Base-by-base conservation (phyloP, 2,797 vertebrate species). In the Adrianichthys oophorus region DNA sequence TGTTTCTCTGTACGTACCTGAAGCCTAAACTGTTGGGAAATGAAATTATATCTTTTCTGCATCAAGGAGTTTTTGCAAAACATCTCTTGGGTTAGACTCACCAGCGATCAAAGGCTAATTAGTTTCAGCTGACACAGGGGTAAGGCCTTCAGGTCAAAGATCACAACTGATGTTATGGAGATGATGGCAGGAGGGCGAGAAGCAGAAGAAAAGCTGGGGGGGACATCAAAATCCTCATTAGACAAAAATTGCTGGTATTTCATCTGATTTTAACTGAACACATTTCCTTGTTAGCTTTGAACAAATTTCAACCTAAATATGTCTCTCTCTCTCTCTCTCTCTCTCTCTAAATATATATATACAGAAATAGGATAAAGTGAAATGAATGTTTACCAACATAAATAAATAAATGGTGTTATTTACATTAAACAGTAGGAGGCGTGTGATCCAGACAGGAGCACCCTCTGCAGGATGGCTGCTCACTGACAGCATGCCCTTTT, bases 91-190 rank as follows among this genome's bases (percentile, higher is more conserved):
- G 48, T 62, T 79, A 55, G 82, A 79, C 77, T 88, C 87, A 87
- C 84, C 72, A 73, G 71, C 85, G 75, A 91, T 91, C 87, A 91
- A 90, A 88, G 86, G 88, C 90, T 91, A 90, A 92, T 92, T 92
- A 92, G 91, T 85, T 90, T 84, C 74, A 87, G 85, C 87, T 91
- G 90, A 88, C 84, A 91, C 70, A 76, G 80, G 80, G 82, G 76
- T 74, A 63, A 70, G 85, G 83, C 83, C 86, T 77, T 67, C 50
- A 68, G 91, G 91, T 92, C 91, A 92, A 87, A 91, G 92, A 84
- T 91, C 90, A 89, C 62, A 80, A 85, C 89, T 80, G 79, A 87
- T 86, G 87, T 89, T 87, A 87, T 80, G 68, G 82, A 87, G 89
- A 89, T 91, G 87, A 90, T 88, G 85, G 78, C 10, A 56, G 57